Base-by-base conservation (phyloP, 1,140 invertebrate genomes). In the Drosophila parvula region DNA sequence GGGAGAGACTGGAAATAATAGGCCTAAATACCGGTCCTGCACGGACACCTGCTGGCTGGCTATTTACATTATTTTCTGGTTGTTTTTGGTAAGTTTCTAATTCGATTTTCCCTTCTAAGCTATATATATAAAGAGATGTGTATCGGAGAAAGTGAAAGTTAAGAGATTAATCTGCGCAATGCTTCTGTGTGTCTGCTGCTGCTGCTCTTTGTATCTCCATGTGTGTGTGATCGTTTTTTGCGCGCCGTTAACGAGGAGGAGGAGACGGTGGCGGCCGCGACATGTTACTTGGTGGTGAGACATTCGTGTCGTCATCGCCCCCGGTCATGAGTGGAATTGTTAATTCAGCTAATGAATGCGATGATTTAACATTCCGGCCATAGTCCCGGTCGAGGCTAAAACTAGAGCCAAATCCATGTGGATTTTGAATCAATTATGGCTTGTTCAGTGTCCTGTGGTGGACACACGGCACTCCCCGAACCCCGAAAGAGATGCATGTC, bases 31-130 rank as follows among this genome's bases (percentile, higher is more conserved):
- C 57, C 92, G 96, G 80, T 93, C 94, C 58, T 97, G 96, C 92
- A 98, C 98, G 4, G 98, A 98, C 93, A 94, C 97, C 14, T 93
- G 97, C 65, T 97, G 96, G 94, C 94, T 98, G 22, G 93, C 95
- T 78, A 92, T 97, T 74, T 98, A 97, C 90, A 94, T 97, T 61
- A 86, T 95, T 47, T 98, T 98, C 93, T 97, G 96, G 95, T 95
- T 95, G 91, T 93, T 98, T 71, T 96, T 98, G 97, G 97, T 98
- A 94, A 94, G 93, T 93, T 63, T 40, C 14, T 4, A 30, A 48
- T 48, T 22, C 44, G 41, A 55, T 28, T 36, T 30, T 40, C 6
- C 16, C 22, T 32, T 60, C 11, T 34, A 43, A 5, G 12, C 12
- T n/a, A 32, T 47, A 34, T 56, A n/a, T 7, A 22, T 36, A 34